Conservation (phyloP, 1,140 invertebrate genomes). For the Neodiprion pinetum region DNA sequence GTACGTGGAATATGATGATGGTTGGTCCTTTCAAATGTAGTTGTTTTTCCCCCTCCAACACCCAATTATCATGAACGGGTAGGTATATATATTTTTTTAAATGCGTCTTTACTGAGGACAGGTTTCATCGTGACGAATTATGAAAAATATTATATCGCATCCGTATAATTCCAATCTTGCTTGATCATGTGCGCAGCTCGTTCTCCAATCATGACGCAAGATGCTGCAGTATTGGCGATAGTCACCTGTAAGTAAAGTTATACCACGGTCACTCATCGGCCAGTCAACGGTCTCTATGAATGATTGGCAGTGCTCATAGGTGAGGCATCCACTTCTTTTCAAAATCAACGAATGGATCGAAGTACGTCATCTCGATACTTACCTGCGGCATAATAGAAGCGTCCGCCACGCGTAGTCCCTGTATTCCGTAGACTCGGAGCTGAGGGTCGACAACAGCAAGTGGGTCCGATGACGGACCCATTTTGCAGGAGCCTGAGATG, state of each 20-base stretch:
- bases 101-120: no score
- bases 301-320: not conserved
- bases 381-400: slow-evolving; percentile 55
- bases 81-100: no score
- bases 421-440: slow-evolving; percentile 57
- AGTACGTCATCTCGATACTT: not conserved
- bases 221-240: slow-evolving; percentile 61
- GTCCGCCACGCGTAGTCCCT: slow-evolving; percentile 60
- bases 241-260: slow-evolving; percentile 33
- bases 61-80: no score
- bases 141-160: no score
- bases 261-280: no score
- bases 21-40: no score
- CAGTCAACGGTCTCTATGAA: no score
- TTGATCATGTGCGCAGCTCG: slow-evolving; percentile 66
- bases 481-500: slow-evolving; percentile 58
- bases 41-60: no score
- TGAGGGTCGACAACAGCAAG: slow-evolving; percentile 60
- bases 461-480: slow-evolving; percentile 59
- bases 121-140: no score
- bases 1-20: no score
- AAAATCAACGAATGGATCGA: no score
- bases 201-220: slow-evolving; percentile 67
- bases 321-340: no score
- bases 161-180: slow-evolving; percentile 21